phyloP scores from a whole-genome alignment of 1,140 invertebrate species.

The Aphis gossypii region DNA sequence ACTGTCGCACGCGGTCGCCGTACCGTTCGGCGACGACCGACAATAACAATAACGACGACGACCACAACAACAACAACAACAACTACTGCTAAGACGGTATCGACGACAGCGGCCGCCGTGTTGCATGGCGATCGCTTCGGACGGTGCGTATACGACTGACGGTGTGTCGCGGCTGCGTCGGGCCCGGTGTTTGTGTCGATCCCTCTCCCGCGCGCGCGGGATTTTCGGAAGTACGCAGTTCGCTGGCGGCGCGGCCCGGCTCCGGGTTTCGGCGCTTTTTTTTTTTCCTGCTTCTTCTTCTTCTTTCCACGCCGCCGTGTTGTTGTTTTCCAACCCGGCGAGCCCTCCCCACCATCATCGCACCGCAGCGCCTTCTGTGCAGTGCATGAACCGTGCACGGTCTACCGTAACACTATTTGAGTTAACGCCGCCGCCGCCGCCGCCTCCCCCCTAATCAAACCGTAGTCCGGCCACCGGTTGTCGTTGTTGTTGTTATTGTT shows the following conservation, averaged over 20 bases:
- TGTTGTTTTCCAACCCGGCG: constrained; percentile 35
- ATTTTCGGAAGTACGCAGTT: constrained; percentile 49
- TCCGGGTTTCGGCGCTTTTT: constrained; percentile 27
- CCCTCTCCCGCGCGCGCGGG: constrained; percentile 45
- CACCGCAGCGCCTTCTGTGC: neutral
- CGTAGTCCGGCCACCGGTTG: neutral
- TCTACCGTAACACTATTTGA: constrained; percentile 37
- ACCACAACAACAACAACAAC: constrained; percentile 10
- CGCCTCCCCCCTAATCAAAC: neutral
- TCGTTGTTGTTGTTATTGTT: neutral
- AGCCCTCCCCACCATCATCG: neutral
- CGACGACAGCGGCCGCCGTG: constrained; percentile 39
- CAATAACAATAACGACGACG: neutral
- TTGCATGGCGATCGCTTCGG: constrained; percentile 40
- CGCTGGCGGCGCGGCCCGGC: neutral
- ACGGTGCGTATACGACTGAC: constrained; percentile 4
- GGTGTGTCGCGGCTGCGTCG: neutral
- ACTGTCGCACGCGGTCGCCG: neutral
- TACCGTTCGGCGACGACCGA: neutral
- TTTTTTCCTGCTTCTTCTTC: neutral
- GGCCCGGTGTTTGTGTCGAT: constrained; percentile 24
- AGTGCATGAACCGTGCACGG: constrained; percentile 50
- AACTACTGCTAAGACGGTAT: neutral
- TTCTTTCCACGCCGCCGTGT: constrained; percentile 23
- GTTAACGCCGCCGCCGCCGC: neutral